A percentile compares a stretch with the other conserved stretches of the same genome.
Conservation (phyloP, 2,888 invertebrate species). For the Troglohyphantes excavatus region DNA sequence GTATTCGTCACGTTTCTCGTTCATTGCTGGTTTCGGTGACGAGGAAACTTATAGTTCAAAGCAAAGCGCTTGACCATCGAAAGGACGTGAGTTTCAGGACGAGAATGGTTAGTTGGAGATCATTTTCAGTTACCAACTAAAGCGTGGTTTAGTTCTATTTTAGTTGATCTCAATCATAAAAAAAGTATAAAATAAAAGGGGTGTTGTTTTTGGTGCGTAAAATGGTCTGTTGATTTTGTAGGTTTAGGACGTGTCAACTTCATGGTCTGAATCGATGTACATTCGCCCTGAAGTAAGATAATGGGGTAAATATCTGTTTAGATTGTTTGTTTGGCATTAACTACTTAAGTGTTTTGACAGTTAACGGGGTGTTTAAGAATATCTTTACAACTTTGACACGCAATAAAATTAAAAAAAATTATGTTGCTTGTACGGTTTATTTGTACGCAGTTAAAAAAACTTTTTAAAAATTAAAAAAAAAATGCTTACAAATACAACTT, state of each 20-base stretch:
- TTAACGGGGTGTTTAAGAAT: too few relatives aligned
- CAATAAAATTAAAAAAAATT: too few relatives aligned
- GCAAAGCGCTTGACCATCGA: constrained; percentile 68
- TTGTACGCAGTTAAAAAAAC: too few relatives aligned
- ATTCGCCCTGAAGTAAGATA: too few relatives aligned
- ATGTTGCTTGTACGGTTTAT: too few relatives aligned
- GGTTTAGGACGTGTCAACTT: not conserved
- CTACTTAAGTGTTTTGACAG: too few relatives aligned
- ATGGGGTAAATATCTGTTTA: too few relatives aligned
- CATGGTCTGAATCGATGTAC: too few relatives aligned
- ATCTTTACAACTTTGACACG: too few relatives aligned
- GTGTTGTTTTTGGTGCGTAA: not conserved
- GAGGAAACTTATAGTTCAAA: constrained; percentile 59
- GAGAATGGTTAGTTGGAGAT: constrained; percentile 36
- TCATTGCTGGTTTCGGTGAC: constrained; percentile 53
- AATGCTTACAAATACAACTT: too few relatives aligned
- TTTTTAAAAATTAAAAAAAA: too few relatives aligned
- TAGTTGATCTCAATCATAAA: not conserved
- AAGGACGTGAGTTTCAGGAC: constrained; percentile 55
- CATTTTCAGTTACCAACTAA: constrained; percentile 48
- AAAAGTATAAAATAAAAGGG: not conserved
- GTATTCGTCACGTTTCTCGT: constrained; percentile 62
- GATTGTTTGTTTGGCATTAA: too few relatives aligned
- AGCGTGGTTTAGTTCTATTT: constrained; percentile 35
- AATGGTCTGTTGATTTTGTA: not conserved